Evolutionary conservation across 2,113 vertebrate species (phyloP).

Genomic region (Pagrus major): DNA sequence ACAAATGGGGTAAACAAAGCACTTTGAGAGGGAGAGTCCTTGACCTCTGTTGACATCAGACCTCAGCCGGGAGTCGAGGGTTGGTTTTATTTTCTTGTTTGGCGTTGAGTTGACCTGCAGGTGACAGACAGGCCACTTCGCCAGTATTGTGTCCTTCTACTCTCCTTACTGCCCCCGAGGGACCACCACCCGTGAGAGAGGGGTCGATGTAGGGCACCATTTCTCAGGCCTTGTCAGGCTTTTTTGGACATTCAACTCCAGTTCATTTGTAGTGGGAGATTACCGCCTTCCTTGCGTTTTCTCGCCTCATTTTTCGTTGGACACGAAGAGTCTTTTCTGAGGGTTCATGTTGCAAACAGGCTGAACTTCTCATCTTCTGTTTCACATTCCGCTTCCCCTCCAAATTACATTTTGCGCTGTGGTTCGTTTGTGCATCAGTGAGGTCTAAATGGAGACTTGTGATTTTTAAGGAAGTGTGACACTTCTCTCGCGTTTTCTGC

Average conservation of each 20-base stretch:
- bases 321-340: slow-evolving; percentile 11
- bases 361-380: slow-evolving; percentile 46
- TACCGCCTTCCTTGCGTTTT: neutral
- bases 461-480: slow-evolving; percentile 22
- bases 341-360: slow-evolving; percentile 34
- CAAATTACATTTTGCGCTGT: slow-evolving; percentile 22
- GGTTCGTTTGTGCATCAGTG: slow-evolving; percentile 29
- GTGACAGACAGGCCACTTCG: slow-evolving; percentile 57
- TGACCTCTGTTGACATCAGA: slow-evolving; percentile 77
- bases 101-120: slow-evolving; percentile 58
- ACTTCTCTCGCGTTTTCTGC: neutral
- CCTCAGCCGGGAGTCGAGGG: slow-evolving; percentile 43
- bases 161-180: slow-evolving; percentile 64
- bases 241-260: slow-evolving; percentile 43
- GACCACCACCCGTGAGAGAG: slow-evolving; percentile 26
- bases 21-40: slow-evolving; percentile 65
- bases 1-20: slow-evolving; percentile 80
- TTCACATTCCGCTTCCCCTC: slow-evolving; percentile 38
- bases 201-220: slow-evolving; percentile 20
- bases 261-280: slow-evolving; percentile 44
- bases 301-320: neutral
- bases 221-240: slow-evolving; percentile 33
- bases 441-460: neutral
- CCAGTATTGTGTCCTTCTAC: slow-evolving; percentile 53
- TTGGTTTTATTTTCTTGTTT: slow-evolving; percentile 62